These are phyloP conservation scores for Laspeyria flexula DNA, from an alignment of 2,888 invertebrate genomes.

Conservation along the genomic window DNA sequence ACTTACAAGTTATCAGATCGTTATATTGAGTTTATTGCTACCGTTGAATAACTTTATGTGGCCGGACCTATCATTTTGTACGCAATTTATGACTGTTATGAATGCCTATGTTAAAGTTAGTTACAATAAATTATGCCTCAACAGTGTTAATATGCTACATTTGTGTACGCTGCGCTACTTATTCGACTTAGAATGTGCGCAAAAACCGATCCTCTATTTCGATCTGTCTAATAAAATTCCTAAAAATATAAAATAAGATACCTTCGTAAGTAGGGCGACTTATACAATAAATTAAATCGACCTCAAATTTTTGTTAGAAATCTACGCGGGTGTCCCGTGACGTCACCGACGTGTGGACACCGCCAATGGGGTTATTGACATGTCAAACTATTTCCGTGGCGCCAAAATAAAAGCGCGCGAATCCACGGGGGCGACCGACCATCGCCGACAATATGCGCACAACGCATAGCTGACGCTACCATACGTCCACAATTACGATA, in stretches of 20 bases:
- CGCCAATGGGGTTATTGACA: conserved; percentile 83
- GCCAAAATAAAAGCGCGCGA: conserved; percentile 82
- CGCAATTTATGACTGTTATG: conserved; percentile 26
- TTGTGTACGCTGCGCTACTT: conserved; percentile 6
- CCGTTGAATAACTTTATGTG: conserved; percentile 37
- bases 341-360: conserved; percentile 78
- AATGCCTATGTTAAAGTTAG: conserved; percentile 10
- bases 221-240: conserved; percentile 37
- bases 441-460: conserved; percentile 40
- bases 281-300: conserved; percentile 78
- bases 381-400: conserved; percentile 82
- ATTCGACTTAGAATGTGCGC: conserved; percentile 29
- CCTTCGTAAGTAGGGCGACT: conserved; percentile 65
- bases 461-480: conserved; percentile 45
- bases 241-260: conserved; percentile 61
- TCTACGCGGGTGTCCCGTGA: conserved; percentile 74
- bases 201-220: conserved; percentile 29
- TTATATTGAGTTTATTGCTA: conserved; percentile 51
- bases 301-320: conserved; percentile 74
- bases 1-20: conserved; percentile 52
- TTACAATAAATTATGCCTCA: neutral
- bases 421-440: conserved; percentile 59
- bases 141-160: neutral
- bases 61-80: conserved; percentile 33
- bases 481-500: conserved; percentile 67